A percentile compares a stretch with the other conserved stretches of the same genome.
Conservation (phyloP, 2,113 vertebrate genomes). For the Dromas ardeola region DNA sequence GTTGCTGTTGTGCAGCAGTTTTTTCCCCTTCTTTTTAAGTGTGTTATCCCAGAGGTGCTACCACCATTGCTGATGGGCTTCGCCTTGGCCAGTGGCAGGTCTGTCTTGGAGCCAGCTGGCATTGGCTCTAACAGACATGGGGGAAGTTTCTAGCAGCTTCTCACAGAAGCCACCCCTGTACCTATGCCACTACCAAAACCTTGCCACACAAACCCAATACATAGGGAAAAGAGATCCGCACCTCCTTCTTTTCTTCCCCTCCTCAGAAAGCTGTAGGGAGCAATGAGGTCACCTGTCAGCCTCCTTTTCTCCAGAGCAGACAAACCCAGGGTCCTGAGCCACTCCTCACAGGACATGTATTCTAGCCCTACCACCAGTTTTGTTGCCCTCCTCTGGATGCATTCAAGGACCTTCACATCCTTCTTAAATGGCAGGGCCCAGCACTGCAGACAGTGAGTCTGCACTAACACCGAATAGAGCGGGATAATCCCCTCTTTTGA, state of each 20-base stretch:
- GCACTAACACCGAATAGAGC: rapidly evolving
- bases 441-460: background rate
- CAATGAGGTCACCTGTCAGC: background rate
- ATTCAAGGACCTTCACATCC: background rate
- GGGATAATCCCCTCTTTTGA: background rate
- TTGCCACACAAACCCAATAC: background rate
- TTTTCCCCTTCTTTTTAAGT: background rate
- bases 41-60: background rate
- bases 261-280: background rate
- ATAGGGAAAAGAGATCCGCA: background rate
- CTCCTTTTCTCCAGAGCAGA: background rate
- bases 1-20: background rate
- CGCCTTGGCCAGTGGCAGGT: background rate
- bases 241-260: background rate
- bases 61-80: background rate
- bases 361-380: background rate
- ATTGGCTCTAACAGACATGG: background rate
- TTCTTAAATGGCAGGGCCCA: background rate
- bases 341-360: background rate
- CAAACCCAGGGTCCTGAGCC: background rate
- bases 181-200: background rate
- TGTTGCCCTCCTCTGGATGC: background rate
- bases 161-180: background rate
- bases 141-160: background rate
- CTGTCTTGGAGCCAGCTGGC: background rate